Percentiles rank a stretch among this genome's conserved stretches.
phyloP scores from a whole-genome alignment of 2,888 invertebrate species.

The Lithophane ornitopus region DNA sequence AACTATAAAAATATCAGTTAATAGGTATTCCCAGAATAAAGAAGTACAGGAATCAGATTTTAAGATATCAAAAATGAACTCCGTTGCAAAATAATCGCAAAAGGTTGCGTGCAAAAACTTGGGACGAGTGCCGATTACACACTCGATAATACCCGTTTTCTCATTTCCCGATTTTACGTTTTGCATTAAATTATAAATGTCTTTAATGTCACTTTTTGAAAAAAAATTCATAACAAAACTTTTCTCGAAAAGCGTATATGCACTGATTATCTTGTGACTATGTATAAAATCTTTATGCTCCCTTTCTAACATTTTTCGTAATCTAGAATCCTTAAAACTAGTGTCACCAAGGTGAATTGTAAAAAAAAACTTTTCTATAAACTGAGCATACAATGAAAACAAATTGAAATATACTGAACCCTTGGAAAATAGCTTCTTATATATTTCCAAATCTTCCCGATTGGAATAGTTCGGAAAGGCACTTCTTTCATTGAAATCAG shows the following conservation, averaged over 20 bases:
- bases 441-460: too few relatives aligned
- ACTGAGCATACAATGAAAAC: too few relatives aligned
- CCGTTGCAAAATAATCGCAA: conserved; percentile 59
- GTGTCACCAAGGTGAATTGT: too few relatives aligned
- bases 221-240: conserved; percentile 16
- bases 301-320: too few relatives aligned
- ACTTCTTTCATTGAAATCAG: too few relatives aligned
- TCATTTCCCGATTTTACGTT: conserved; percentile 37
- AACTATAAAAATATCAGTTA: conserved; percentile 20
- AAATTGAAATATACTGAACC: too few relatives aligned
- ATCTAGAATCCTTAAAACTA: too few relatives aligned
- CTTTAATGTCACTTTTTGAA: conserved; percentile 20
- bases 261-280: conserved; percentile 16
- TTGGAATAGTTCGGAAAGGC: too few relatives aligned
- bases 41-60: conserved; percentile 8
- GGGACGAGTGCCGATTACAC: conserved; percentile 30
- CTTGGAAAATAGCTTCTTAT: too few relatives aligned
- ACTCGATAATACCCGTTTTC: conserved; percentile 55
- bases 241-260: conserved; percentile 28
- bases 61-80: conserved; percentile 48
- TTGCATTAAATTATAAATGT: conserved; percentile 26
- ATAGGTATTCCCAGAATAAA: conserved; percentile 39
- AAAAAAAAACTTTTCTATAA: too few relatives aligned
- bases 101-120: conserved; percentile 58
- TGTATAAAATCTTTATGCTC: too few relatives aligned